Percentiles rank a stretch among this genome's conserved stretches.
Evolutionary conservation across 2,797 vertebrate species (phyloP).

Genomic region (Sebastes itinus): DNA sequence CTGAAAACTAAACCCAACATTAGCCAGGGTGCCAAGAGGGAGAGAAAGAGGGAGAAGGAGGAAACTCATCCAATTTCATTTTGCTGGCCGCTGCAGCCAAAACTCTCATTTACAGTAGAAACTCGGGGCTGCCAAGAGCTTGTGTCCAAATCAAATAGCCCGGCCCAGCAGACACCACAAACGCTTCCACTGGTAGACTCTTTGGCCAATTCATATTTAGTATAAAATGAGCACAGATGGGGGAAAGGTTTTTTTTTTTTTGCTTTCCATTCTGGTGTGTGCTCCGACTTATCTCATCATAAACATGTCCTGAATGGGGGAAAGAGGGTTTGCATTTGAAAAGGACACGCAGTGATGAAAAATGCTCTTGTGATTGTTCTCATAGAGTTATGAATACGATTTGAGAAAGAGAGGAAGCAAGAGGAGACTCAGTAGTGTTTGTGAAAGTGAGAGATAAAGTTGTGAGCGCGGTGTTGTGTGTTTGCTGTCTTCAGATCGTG

Average conservation of each 20-base stretch:
- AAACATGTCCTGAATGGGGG: slow-evolving; percentile 31
- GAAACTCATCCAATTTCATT: slow-evolving; percentile 65
- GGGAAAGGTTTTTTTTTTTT: neutral
- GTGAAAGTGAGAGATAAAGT: slow-evolving; percentile 17
- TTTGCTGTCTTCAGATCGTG: neutral
- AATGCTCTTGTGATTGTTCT: slow-evolving; percentile 36
- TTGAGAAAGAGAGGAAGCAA: slow-evolving; percentile 4
- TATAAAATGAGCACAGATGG: slow-evolving; percentile 69
- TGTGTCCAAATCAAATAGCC: slow-evolving; percentile 71
- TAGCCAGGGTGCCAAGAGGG: slow-evolving; percentile 54
- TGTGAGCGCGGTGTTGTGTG: neutral
- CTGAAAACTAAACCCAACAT: slow-evolving; percentile 63
- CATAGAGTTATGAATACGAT: slow-evolving; percentile 37
- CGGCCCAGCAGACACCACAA: slow-evolving; percentile 57
- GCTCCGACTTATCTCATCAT: slow-evolving; percentile 37
- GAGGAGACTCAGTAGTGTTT: slow-evolving; percentile 12
- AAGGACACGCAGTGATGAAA: slow-evolving; percentile 23
- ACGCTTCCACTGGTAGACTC: slow-evolving; percentile 40
- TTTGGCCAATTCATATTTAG: slow-evolving; percentile 61
- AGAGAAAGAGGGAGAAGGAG: slow-evolving; percentile 39
- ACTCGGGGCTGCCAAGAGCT: slow-evolving; percentile 61
- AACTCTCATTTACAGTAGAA: slow-evolving; percentile 76
- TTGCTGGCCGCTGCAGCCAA: slow-evolving; percentile 60
- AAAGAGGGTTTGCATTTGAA: slow-evolving; percentile 31
- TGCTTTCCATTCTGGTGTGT: slow-evolving; percentile 11